Base-by-base conservation (phyloP, 2,888 invertebrate species). In the Netelia inedita region DNA sequence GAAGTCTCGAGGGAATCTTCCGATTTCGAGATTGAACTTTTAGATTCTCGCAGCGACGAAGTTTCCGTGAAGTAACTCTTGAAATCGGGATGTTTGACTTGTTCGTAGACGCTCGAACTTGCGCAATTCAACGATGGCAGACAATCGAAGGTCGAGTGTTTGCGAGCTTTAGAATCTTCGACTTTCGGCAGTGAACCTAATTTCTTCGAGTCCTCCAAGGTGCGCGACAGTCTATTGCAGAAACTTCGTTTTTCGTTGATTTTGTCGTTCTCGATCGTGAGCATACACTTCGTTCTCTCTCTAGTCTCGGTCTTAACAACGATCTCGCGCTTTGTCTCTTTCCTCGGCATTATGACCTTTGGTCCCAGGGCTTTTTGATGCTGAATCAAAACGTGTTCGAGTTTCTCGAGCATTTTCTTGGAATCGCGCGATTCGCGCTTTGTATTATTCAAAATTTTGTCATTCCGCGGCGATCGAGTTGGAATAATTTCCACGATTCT, bases 361-460 rank as follows among this genome's bases (percentile, higher is more conserved):
- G 87, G 79, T 23, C 89, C 89, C 0, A 91, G 80, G 73, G 88
- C 87, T 83, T 92, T 94, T 87, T 93, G 94, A 83, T 95, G 94
- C 6, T 95, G 95, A 72, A 95, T 94, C 76, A 96, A 90, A 0
- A 95, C 96, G 83, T 94, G 94, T 91, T 96, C 96, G 0, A 96
- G 92, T 88, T 96, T 96, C 87, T 95, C 95, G 0, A 96, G 92
- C 95, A 96, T 96, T 85, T 96, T 95, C 91, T 95, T 95, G 0
- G 96, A 94, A 88, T 96, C 95, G 21, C 87, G 68, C 10, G 65
- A 66, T n/a, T 81, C 69, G 41, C 53, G 16, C 55, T 59, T 63
- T 14, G 69, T 6, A n/a, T 19, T 41, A 2, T 14, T 59, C 2
- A 9, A n/a, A 10, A 8, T 71, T 76, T 72, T 43, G 50, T 72